Percentiles rank a stretch among this genome's conserved stretches.
Conservation (phyloP, 2,797 vertebrate species). For the Vireo griseus region DNA sequence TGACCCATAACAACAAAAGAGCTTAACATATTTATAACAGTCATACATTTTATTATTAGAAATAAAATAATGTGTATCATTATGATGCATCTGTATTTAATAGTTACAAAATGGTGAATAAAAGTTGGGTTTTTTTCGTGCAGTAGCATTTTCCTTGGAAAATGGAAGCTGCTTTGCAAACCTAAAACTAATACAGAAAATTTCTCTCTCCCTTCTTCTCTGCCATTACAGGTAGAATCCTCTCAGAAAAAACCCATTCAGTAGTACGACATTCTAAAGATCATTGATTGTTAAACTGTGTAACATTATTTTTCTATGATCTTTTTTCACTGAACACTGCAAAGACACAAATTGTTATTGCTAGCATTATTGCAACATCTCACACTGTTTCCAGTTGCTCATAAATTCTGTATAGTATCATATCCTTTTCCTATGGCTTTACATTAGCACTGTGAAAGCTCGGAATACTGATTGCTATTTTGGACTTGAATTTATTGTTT, state of each 20-base stretch:
- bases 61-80: neutral
- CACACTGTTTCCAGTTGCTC: constrained; percentile 9
- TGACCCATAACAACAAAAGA: neutral
- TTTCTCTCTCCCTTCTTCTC: constrained; percentile 3
- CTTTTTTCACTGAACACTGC: constrained; percentile 30
- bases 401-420: constrained; percentile 35
- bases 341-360: constrained; percentile 59
- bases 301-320: constrained; percentile 49
- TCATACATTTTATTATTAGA: neutral
- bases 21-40: neutral
- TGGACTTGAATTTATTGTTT: neutral
- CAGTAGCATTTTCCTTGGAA: neutral
- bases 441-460: neutral
- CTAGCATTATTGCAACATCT: constrained; percentile 16
- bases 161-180: neutral
- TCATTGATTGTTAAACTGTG: constrained; percentile 37
- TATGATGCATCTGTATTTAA: neutral
- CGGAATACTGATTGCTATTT: neutral
- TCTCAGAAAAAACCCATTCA: constrained; percentile 14
- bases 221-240: neutral
- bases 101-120: neutral
- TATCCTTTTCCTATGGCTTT: neutral
- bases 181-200: neutral
- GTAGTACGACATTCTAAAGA: constrained; percentile 36
- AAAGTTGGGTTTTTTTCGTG: neutral